Base-by-base conservation (phyloP, 1,140 invertebrate genomes). In the Liolophura sinensis region DNA sequence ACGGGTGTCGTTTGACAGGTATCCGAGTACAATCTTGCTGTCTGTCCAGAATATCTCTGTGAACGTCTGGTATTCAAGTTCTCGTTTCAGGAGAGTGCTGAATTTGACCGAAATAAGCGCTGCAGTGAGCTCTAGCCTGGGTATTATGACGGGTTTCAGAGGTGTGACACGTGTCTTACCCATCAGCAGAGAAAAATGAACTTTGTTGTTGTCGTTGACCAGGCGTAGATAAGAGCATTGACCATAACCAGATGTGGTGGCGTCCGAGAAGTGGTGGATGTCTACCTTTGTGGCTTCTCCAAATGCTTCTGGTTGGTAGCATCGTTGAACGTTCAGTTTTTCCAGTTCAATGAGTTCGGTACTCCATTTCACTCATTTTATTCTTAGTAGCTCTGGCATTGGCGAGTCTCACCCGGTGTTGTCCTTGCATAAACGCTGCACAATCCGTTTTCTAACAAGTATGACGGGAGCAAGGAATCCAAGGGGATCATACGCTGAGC, bases 201-300 rank as follows among this genome's bases (percentile, higher is more conserved):
- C 51, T 20, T 67, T 15, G 1, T 59, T 54, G 4, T 50, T 50
- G 4, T 27, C 52, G 31, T 54, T 64, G 0, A 61, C 47, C 9
- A 70, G 59, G 14, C 73, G 51, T 1, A 78, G 9, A 55, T 73
- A 77, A 22, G 70, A 67, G 15, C 71, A 72, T 58, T 70, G 61
- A 49, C 72, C 73, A 68, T 78, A 74, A 1, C 66, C 70, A n/a
- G 1, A 24, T 1, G 15, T 57, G 61, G 70, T 73, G 14, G 70
- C 77, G 65, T 77, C 72, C 46, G 73, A 71, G 49, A 78, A 77
- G 46, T 72, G 59, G 58, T 77, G 71, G 6, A 73, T 24, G 47
- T 74, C 60, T 22, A 54, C 40, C 0, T 11, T 3, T 47, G 31
- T 27, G 0, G 64, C 12, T 0, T 63, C 31, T 0, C 67, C 72